Percentiles rank a stretch among this genome's conserved stretches.
phyloP scores from a whole-genome alignment of 92 coral and sea anemone species.

The Paragorgia papillata region DNA sequence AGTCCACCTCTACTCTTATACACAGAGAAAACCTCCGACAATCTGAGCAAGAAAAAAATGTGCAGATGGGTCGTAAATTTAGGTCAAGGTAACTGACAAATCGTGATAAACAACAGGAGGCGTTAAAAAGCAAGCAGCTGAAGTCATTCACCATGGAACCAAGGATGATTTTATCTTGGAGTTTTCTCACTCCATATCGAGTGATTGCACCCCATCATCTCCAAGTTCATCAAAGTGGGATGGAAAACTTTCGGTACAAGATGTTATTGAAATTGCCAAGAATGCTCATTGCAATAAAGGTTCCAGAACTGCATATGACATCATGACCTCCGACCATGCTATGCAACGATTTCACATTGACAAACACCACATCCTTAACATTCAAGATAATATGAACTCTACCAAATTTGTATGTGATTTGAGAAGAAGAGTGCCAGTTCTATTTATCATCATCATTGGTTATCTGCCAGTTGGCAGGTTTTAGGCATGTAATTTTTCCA shows the following conservation, averaged over 20 bases:
- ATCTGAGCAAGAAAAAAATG: slow-evolving; percentile 9
- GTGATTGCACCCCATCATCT: not conserved
- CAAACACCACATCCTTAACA: slow-evolving; percentile 19
- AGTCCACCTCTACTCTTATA: slow-evolving; percentile 27
- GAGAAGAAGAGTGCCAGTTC: slow-evolving; percentile 28
- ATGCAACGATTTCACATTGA: slow-evolving; percentile 11
- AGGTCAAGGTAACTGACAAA: slow-evolving; percentile 35
- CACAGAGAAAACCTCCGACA: slow-evolving; percentile 28
- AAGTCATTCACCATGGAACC: slow-evolving; percentile 26
- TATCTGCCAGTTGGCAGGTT: no score
- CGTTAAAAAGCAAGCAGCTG: slow-evolving; percentile 24
- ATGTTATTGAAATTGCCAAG: not conserved
- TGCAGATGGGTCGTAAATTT: slow-evolving; percentile 22
- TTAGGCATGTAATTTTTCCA: no score
- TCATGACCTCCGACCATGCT: slow-evolving; percentile 9
- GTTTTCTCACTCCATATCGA: slow-evolving; percentile 24
- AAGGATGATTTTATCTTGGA: slow-evolving; percentile 31
- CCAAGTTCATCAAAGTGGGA: not conserved
- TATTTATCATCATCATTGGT: no score
- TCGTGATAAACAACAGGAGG: slow-evolving; percentile 35
- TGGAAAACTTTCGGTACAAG: slow-evolving; percentile 2
- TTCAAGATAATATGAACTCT: slow-evolving; percentile 36
- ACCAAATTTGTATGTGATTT: slow-evolving; percentile 30
- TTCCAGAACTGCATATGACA: slow-evolving; percentile 8
- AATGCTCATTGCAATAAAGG: not conserved